Evolutionary conservation across 2,888 invertebrate genomes (phyloP).

Genomic region (Scaptomyza caliginosa): DNA sequence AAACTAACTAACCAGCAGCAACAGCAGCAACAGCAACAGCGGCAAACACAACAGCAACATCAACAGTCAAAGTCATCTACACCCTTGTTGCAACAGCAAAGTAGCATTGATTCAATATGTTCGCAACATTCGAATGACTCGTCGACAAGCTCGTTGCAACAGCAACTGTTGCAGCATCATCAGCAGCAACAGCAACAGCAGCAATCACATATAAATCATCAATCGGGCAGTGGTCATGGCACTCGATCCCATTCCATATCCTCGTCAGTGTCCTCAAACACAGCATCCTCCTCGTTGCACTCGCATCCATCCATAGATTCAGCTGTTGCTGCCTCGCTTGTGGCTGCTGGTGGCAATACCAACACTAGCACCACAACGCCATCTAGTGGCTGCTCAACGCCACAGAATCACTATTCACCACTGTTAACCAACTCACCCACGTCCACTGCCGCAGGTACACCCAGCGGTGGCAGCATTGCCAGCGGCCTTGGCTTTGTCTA

Average conservation of each 20-base stretch:
- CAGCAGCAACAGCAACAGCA: slow-evolving; percentile 46
- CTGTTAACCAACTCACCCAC: slow-evolving; percentile 83
- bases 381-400: slow-evolving; percentile 83
- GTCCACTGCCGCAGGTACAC: slow-evolving; percentile 81
- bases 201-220: slow-evolving; percentile 47
- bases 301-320: slow-evolving; percentile 83
- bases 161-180: slow-evolving; percentile 57
- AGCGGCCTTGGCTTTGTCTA: slow-evolving; percentile 78
- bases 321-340: slow-evolving; percentile 77
- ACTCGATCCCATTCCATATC: slow-evolving; percentile 80
- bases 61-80: slow-evolving; percentile 57
- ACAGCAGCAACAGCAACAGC: slow-evolving; percentile 58
- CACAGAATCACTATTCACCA: slow-evolving; percentile 84
- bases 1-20: slow-evolving; percentile 87
- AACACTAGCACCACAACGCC: slow-evolving; percentile 73
- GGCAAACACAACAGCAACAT: slow-evolving; percentile 51
- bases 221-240: slow-evolving; percentile 53
- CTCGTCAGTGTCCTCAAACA: slow-evolving; percentile 78
- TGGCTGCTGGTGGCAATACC: slow-evolving; percentile 59
- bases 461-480: slow-evolving; percentile 80
- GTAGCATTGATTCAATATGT: slow-evolving; percentile 84
- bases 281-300: slow-evolving; percentile 80
- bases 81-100: slow-evolving; percentile 85
- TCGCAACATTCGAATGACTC: slow-evolving; percentile 82
- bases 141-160: slow-evolving; percentile 66